Base-by-base conservation (phyloP, 2,113 vertebrate species). In the Panthera tigris region DNA sequence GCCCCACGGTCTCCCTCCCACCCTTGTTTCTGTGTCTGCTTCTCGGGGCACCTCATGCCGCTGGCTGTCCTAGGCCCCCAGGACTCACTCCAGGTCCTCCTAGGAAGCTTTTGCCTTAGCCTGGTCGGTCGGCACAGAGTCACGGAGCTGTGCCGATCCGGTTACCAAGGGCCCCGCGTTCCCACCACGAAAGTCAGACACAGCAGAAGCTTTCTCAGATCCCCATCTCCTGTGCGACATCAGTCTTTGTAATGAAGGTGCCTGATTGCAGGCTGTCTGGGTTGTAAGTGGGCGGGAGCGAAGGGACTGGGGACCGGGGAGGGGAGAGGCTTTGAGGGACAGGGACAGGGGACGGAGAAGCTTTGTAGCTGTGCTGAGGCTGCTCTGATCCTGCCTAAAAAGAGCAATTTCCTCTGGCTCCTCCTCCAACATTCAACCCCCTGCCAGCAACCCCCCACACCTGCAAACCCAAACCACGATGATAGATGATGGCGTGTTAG, bases 401-500 rank as follows among this genome's bases (percentile, higher is more conserved):
- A 94, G 66, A 89, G 27, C 39, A 14, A 57, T 98, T 96, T 94
- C 71, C 90, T 88, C 23, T 31, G 55, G 69, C 31, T 93, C 61
- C 16, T 74, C 50, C 57, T 69, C 52, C 55, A 25, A 14, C 61
- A 52, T 12, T 45, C 90, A 96, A 68, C 55, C 16, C 55, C 25
- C 55, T 50, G 55, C 84, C 85, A 41, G 41, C 69, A 83, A 92
- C 76, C 71, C 48, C 57, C 25, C 50, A 73, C 92, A 93, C 48
- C 55, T 74, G 23, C 36, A 74, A 11, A 21, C 29, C 39, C 14
- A 31, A 71, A 66, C 45, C 15, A 61, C 15, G 7, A 6, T 0
- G 5, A 18, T 39, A 31, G 7, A 6, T 0, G 5, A 18, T 39
- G n/a, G 61, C 21, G 18, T 21, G 31, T 36, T 55, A 57, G 55